phyloP scores from a whole-genome alignment of 1,140 invertebrate genomes.

The Atta cephalotes region DNA sequence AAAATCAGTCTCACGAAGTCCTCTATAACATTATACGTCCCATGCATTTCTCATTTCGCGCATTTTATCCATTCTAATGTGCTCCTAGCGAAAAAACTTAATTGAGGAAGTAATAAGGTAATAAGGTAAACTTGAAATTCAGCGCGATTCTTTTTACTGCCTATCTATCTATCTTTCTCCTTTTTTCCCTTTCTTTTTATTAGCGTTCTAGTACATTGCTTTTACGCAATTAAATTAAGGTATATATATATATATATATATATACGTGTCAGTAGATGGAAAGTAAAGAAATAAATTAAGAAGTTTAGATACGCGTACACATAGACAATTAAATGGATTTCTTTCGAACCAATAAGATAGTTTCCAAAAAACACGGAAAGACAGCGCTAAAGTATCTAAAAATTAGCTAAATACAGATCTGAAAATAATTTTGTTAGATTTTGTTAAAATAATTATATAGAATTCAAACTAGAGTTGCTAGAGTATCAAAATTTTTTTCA shows the following conservation, averaged over 20 bases:
- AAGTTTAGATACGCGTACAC: not conserved
- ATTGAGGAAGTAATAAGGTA: slow-evolving; percentile 59
- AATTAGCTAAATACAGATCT: too few species aligned
- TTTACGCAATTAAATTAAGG: slow-evolving; percentile 51
- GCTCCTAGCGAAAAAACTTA: slow-evolving; percentile 35
- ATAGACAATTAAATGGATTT: not conserved
- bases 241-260: not conserved
- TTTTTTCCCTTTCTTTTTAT: not conserved
- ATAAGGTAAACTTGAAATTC: slow-evolving; percentile 58
- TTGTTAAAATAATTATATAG: too few species aligned
- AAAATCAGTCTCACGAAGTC: slow-evolving; percentile 45
- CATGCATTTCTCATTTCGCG: slow-evolving; percentile 43
- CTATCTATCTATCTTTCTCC: not conserved
- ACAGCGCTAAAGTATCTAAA: too few species aligned
- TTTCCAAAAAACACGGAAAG: too few species aligned
- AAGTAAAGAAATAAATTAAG: not conserved
- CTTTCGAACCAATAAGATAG: not conserved
- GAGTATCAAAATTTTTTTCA: too few species aligned
- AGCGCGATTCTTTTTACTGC: slow-evolving; percentile 37
- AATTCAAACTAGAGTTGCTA: too few species aligned
- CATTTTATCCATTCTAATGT: slow-evolving; percentile 52
- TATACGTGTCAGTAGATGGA: not conserved
- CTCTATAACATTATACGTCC: slow-evolving; percentile 43
- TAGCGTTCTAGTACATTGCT: not conserved
- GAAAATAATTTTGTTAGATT: too few species aligned